Base-by-base conservation (phyloP, 2,797 vertebrate species). In the Lutjanus argentimaculatus region DNA sequence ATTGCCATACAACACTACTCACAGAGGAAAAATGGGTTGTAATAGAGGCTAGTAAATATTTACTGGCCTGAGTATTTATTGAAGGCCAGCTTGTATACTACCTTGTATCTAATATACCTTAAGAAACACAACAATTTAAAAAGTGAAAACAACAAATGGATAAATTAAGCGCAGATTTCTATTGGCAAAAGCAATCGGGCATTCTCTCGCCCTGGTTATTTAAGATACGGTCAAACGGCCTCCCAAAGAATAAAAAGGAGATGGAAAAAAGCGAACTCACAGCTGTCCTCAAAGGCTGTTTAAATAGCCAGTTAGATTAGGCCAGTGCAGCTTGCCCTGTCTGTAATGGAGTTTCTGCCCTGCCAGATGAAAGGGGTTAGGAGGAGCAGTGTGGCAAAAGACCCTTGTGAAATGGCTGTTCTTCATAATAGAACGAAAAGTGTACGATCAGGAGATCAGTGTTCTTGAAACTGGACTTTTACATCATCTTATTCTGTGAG, bases 331-430 rank as follows among this genome's bases (percentile, higher is more conserved):
- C 36, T 73, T 71, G 82, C 77, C 85, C 88, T 30, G 57, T 64
- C 80, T 76, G 75, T 92, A 91, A 93, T 88, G 67, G 88, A 85
- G 85, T 85, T 77, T 73, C 79, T 88, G 87, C 75, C 83, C 88
- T 59, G 79, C 42, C 45, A 85, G 85, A 89, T 83, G 87, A 89
- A 90, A 83, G 66, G 17, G 71, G 68, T 68, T 21, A 81, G 53
- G 51, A 48, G 58, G 40, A 51, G 52, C 16, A 74, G 77, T 75
- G 67, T 19, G 62, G 83, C 74, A 62, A 84, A 72, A 73, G 74
- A 52, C 75, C 75, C 52, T 42, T 12, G 71, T 56, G 72, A 80
- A 85, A 85, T 45, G 45, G 17, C 58, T 52, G 84, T 70, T 82
- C 58, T 69, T 78, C 77, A 83, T 87, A 88, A 89, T 65, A 42